Conservation (phyloP, 2,888 invertebrate genomes). For the Caenorhabditis virilis region DNA sequence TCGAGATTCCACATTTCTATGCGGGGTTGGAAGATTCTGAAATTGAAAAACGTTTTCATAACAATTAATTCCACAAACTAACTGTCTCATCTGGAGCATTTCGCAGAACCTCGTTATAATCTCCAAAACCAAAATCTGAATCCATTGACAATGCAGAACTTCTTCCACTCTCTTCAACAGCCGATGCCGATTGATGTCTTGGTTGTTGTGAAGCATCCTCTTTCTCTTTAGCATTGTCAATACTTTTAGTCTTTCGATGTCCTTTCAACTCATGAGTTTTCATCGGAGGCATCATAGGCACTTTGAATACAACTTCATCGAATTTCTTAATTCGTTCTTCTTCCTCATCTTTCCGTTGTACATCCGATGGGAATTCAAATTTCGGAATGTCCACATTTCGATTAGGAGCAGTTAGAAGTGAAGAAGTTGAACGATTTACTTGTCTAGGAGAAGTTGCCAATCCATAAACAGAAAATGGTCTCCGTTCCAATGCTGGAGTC, state of each 20-base stretch:
- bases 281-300: conserved; percentile 29
- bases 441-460: conserved; percentile 5
- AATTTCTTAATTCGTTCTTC: not conserved
- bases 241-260: conserved; percentile 1
- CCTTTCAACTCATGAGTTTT: conserved; percentile 9
- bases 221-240: not conserved
- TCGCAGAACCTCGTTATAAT: conserved; percentile 22
- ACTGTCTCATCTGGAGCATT: conserved; percentile 23
- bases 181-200: conserved; percentile 1
- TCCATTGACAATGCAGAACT: not conserved
- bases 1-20: conserved; percentile 15
- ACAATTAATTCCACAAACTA: not conserved
- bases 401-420: conserved; percentile 1
- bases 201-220: not conserved
- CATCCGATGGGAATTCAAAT: not conserved
- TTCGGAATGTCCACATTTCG: conserved; percentile 2
- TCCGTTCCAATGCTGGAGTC: conserved; percentile 7
- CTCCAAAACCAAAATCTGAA: conserved; percentile 20
- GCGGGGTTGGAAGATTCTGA: conserved; percentile 20
- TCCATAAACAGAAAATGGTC: not conserved
- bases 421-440: conserved; percentile 10
- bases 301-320: conserved; percentile 11
- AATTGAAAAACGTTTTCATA: not conserved
- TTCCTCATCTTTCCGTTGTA: not conserved
- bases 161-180: conserved; percentile 1